These are phyloP conservation scores for Camelus bactrianus DNA, from an alignment of 2,113 vertebrate genomes.

Conservation along the genomic window DNA sequence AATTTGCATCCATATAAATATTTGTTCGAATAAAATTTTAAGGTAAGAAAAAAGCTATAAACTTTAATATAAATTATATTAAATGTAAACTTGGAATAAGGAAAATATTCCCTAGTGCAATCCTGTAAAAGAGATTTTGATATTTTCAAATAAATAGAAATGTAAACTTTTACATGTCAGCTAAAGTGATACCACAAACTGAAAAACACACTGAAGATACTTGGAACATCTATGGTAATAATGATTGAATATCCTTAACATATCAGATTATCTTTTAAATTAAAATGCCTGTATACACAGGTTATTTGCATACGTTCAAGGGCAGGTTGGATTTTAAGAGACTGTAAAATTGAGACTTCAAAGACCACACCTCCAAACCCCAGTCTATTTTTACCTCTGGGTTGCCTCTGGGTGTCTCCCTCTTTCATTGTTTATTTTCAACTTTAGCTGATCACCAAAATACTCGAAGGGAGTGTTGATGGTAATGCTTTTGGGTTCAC, in stretches of 20 bases:
- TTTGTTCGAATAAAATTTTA: neutral
- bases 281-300: neutral
- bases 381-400: neutral
- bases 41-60: neutral
- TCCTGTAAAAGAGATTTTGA: neutral
- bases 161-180: neutral
- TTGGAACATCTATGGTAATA: neutral
- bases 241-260: neutral
- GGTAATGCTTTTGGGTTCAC: neutral
- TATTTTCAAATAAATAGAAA: slow-evolving; percentile 17
- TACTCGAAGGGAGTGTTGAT: neutral
- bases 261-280: neutral
- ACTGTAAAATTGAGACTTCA: neutral
- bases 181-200: neutral
- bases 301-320: neutral
- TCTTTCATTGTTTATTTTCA: neutral
- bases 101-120: neutral
- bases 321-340: neutral
- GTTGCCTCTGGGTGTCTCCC: neutral
- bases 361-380: neutral
- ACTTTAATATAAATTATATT: neutral
- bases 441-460: neutral
- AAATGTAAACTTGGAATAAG: neutral
- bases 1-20: neutral
- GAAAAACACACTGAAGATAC: neutral